These are phyloP conservation scores for Prunella strophiata DNA, from an alignment of 2,797 vertebrate species.

Conservation along the genomic window DNA sequence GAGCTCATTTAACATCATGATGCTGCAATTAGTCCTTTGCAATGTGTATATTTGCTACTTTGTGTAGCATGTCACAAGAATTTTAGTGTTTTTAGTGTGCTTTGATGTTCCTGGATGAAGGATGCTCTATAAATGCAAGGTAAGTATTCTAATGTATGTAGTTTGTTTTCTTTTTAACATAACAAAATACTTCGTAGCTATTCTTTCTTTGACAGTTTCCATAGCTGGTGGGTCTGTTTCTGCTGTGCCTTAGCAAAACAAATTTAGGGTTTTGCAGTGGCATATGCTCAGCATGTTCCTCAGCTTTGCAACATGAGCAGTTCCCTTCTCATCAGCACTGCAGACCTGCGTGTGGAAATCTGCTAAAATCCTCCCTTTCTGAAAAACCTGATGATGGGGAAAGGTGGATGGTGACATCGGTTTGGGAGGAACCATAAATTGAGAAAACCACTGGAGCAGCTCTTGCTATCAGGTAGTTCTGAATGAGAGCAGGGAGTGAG, in stretches of 20 bases:
- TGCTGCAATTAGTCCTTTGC: neutral
- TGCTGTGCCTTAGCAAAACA: conserved; percentile 22
- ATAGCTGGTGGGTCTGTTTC: conserved; percentile 36
- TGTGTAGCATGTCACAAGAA: neutral
- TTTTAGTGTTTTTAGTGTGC: neutral
- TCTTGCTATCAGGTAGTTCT: neutral
- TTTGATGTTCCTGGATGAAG: conserved; percentile 51
- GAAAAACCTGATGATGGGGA: neutral
- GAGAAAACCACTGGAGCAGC: neutral
- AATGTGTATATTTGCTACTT: neutral
- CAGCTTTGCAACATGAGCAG: accelerated
- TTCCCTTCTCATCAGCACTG: neutral
- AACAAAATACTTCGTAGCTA: conserved; percentile 1
- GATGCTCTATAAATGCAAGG: conserved; percentile 65
- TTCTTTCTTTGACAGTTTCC: conserved; percentile 30
- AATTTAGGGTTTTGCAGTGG: neutral
- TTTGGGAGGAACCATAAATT: neutral
- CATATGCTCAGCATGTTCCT: neutral
- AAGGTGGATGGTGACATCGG: neutral
- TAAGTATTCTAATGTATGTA: conserved; percentile 27
- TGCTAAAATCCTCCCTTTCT: neutral
- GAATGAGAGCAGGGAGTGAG: neutral
- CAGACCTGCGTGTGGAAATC: neutral
- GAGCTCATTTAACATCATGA: accelerated
- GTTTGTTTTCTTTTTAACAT: conserved; percentile 36